Evolutionary conservation across 2,888 invertebrate species (phyloP), one percentile per base, ranked within the genome.

Genomic region (Serrognathus titanus): DNA sequence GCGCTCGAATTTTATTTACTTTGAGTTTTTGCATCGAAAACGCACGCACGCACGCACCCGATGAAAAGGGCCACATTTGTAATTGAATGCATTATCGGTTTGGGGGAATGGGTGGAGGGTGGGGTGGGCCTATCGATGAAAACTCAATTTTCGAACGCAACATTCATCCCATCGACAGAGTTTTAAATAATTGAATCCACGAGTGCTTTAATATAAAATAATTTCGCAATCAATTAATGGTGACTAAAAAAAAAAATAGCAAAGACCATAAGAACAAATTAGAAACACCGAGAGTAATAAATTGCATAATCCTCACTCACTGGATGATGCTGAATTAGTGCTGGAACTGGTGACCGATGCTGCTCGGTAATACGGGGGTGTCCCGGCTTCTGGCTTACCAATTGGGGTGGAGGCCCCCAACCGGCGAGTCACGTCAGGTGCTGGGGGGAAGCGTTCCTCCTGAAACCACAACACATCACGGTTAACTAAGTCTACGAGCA

Each of bases 311-410:
- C 7, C 24, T 7, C 6, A 76, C 82, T 82, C 68, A 84, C 85
- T 81, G 54, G 84, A 83, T 39, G 84, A 83, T 71, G 80, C 83
- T 6, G 82, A 84, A 58, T 84, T 84, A 53, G 82, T 81, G 58
- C 83, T 83, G 58, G 83, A 83, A 67, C 84, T 84, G 54, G 83
- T 82, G 12, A 71, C 82, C 73, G 69, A 82, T 73, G 65, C 82
- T 74, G 78, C 80, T 63, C 84, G 81, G 79, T 77, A 78, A 65
- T 78, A 78, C 9, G 78, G 77, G 36, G 76, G 77, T 51, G 77
- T 76, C 55, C 72, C 76, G 16, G 69, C 70, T 59, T 76, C 75
- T 60, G 71, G 72, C 70, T 75, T 76, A 37, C 74, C 72, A 55
- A 74, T 59, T 43, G 73, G 71, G 37, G 75, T 72, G 48, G 58